Evolutionary conservation across 2,888 invertebrate genomes (phyloP).

Genomic region (Endomychus coccineus): DNA sequence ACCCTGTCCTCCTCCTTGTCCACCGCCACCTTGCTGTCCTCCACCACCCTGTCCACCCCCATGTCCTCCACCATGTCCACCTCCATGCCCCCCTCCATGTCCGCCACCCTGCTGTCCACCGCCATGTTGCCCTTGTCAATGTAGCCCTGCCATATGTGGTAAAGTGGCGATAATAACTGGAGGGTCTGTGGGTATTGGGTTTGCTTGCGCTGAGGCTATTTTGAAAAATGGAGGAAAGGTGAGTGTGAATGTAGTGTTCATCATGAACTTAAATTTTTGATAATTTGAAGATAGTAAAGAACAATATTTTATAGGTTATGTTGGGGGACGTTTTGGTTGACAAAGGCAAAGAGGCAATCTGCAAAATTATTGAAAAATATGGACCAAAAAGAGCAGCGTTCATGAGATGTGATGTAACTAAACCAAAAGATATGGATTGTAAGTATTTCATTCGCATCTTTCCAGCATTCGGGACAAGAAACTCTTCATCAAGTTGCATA

Average conservation of each 20-base stretch:
- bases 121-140: conserved; percentile 2
- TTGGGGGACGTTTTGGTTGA: conserved; percentile 40
- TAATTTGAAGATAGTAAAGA: no score
- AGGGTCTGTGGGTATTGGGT: conserved; percentile 60
- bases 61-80: conserved; percentile 3
- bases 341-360: conserved; percentile 41
- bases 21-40: neutral
- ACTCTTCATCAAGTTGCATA: no score
- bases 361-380: conserved; percentile 42
- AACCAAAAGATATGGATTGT: conserved; percentile 32
- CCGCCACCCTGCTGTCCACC: conserved; percentile 6
- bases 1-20: neutral
- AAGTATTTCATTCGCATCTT: no score
- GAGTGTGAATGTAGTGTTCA: conserved; percentile 4
- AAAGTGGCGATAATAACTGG: conserved; percentile 64
- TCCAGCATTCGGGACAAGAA: no score
- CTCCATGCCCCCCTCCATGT: conserved; percentile 2
- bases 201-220: conserved; percentile 56
- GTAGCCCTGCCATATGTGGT: conserved; percentile 33
- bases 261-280: no score
- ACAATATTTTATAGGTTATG: conserved; percentile 27
- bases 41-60: conserved; percentile 1
- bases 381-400: conserved; percentile 45
- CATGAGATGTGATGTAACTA: conserved; percentile 48
- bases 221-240: conserved; percentile 63